These are phyloP conservation scores for Nasonia oneida DNA, from an alignment of 2,888 invertebrate species.

Conservation along the genomic window DNA sequence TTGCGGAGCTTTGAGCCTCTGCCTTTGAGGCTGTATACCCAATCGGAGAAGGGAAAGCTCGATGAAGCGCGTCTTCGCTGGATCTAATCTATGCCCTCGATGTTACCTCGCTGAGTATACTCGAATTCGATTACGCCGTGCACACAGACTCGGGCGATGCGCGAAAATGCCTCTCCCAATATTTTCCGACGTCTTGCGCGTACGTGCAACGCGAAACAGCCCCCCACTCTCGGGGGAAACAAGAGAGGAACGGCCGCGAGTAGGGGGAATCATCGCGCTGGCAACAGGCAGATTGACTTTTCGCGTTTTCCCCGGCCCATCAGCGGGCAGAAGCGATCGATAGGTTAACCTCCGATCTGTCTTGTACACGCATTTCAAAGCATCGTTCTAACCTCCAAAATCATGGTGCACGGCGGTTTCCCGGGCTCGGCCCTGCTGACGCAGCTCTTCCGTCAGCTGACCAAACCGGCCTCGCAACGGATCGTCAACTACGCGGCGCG, in stretches of 20 bases:
- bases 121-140: neutral
- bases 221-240: neutral
- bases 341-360: conserved; percentile 49
- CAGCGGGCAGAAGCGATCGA: conserved; percentile 15
- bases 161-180: neutral
- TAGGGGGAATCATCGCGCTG: neutral
- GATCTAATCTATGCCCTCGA: too few species aligned
- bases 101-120: too few species aligned
- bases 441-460: conserved; percentile 66
- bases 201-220: neutral
- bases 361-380: too few species aligned
- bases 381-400: neutral
- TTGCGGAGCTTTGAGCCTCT: too few species aligned
- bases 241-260: neutral
- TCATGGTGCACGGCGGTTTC: conserved; percentile 58
- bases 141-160: neutral
- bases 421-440: conserved; percentile 62
- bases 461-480: conserved; percentile 66
- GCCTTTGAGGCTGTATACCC: neutral
- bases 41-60: too few species aligned
- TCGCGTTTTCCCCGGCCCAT: neutral
- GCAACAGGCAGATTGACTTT: conserved; percentile 45
- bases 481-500: conserved; percentile 66
- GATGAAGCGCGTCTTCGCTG: too few species aligned
- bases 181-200: neutral